Evolutionary conservation across 2,113 vertebrate genomes (phyloP), one percentile per base, ranked within the genome.

Genomic region (Gobius niger): DNA sequence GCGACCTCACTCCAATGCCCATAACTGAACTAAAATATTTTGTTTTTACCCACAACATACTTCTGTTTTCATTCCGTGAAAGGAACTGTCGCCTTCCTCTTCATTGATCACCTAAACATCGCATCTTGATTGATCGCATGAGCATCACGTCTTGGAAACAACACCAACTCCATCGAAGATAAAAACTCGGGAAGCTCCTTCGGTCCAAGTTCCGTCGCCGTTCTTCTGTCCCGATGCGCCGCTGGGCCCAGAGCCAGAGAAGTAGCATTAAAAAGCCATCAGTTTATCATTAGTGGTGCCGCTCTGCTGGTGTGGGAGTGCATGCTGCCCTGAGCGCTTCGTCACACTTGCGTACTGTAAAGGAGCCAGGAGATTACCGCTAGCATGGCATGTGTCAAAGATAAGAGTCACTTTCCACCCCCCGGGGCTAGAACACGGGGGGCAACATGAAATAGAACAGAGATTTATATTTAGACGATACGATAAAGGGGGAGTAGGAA

Each of bases 251-350:
- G 62, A 63, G 66, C 77, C 80, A 82, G 70, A 76, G 64, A 66
- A 24, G 46, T 76, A 34, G 76, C 82, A 86, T 88, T 91, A 87
- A 87, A 85, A 87, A 85, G 71, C 81, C 72, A 88, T 91, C 83
- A 88, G 80, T 78, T 49, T 78, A 78, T 87, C 88, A 84, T 89
- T 87, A 89, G 80, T 70, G 70, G 78, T 61, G 41, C 73, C 56
- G n/a, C 67, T 78, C 77, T 75, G 82, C 77, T 80, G 54, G 54
- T 57, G 54, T 57, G 54, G 54, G 40, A 13, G 73, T 75, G 72
- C 75, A 60, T 47, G 75, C 69, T 70, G 76, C 88, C 78, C 44
- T n/a, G 0, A 73, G 85, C 67, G 66, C 79, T 59, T 60, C 82
- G 68, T 79, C 66, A 80, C 70, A 19, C 13, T 76, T 77, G 78